Evolutionary conservation across 2,888 invertebrate species (phyloP).

Genomic region (Strigamia crassipes): DNA sequence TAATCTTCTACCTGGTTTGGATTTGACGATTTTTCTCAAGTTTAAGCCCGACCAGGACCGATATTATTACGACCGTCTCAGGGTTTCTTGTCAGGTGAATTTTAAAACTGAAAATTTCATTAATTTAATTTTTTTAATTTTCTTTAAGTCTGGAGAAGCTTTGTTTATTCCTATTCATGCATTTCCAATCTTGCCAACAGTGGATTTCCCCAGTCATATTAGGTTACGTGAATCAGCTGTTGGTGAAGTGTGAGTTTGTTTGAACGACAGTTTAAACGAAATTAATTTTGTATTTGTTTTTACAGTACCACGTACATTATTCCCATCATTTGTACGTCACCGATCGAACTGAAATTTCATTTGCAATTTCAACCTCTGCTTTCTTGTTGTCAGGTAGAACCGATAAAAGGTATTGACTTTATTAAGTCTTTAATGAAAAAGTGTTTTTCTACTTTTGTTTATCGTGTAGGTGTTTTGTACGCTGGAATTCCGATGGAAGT

Average conservation of each 20-base stretch:
- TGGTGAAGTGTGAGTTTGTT: not conserved
- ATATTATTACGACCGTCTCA: not conserved
- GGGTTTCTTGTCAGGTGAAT: not conserved
- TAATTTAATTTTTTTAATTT: not conserved
- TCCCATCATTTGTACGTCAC: not conserved
- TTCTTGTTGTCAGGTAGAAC: not conserved
- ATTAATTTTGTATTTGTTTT: not conserved
- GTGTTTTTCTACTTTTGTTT: too few relatives aligned
- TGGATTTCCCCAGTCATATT: not conserved
- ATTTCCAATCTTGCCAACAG: not conserved
- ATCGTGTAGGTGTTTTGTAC: not conserved
- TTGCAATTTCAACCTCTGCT: not conserved
- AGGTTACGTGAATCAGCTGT: not conserved
- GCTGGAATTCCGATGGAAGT: not conserved
- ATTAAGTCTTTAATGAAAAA: not conserved
- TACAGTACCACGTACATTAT: not conserved
- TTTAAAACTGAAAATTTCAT: too few relatives aligned
- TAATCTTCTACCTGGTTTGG: not conserved
- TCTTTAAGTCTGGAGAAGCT: not conserved
- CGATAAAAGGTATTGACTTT: not conserved
- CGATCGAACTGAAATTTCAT: not conserved
- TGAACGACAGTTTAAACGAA: not conserved
- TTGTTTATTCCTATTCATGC: conserved; percentile 3
- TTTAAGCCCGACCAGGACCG: not conserved
- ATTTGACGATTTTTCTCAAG: not conserved